Conservation (phyloP, 2,797 vertebrate species). For the Pangasius krempfi region DNA sequence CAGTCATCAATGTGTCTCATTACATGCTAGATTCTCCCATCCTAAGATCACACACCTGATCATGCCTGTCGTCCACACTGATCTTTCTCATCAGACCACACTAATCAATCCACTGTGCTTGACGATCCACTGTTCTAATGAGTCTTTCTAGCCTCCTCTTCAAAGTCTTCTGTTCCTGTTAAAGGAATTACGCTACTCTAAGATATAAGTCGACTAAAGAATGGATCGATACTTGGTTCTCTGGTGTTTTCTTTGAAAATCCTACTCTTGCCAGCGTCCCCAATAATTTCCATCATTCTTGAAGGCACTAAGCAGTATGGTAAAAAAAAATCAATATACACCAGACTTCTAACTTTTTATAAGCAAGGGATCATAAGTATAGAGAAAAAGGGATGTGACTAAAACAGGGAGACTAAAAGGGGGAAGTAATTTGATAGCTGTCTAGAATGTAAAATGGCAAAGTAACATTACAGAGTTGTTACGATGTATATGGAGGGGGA, state of each 20-base stretch:
- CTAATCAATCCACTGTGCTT: constrained; percentile 55
- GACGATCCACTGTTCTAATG: constrained; percentile 46
- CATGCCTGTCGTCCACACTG: constrained; percentile 27
- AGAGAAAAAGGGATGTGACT: constrained; percentile 16
- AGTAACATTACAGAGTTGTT: background rate
- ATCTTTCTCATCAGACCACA: constrained; percentile 38
- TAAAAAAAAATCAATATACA: constrained; percentile 31
- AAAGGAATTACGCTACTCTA: constrained; percentile 56
- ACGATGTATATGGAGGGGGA: background rate
- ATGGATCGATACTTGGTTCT: constrained; percentile 64
- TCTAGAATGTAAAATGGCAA: background rate
- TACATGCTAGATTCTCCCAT: constrained; percentile 1
- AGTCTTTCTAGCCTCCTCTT: constrained; percentile 56
- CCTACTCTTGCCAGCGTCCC: constrained; percentile 52
- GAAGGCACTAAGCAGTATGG: constrained; percentile 52
- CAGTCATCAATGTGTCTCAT: background rate
- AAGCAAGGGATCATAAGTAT: constrained; percentile 37
- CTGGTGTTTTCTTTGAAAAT: constrained; percentile 58
- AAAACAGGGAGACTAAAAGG: background rate
- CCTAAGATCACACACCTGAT: constrained; percentile 27
- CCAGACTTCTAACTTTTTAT: constrained; percentile 40
- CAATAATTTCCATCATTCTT: constrained; percentile 43
- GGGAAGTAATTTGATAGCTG: background rate
- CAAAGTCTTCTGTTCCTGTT: constrained; percentile 56
- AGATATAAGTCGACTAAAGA: constrained; percentile 59